phyloP scores from a whole-genome alignment of 2,113 vertebrate species.

The Ceyx margarethae region DNA sequence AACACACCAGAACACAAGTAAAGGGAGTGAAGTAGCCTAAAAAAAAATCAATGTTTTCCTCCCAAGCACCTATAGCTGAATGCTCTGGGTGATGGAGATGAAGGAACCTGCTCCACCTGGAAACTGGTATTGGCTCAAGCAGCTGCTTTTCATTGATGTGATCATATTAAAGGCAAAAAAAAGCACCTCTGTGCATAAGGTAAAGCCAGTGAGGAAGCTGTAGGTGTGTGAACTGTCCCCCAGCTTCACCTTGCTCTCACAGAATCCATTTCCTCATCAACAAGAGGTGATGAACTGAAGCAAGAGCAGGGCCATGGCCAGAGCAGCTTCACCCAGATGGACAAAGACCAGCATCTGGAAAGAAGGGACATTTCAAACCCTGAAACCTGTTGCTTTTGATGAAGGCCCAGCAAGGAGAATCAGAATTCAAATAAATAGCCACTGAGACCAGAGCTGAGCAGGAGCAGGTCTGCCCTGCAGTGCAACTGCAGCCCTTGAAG shows the following conservation, averaged over 20 bases:
- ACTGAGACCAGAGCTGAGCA: not conserved
- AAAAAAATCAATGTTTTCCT: not conserved
- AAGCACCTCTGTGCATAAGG: not conserved
- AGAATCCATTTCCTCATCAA: not conserved
- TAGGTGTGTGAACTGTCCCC: accelerated
- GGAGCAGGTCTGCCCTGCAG: not conserved
- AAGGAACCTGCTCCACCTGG: not conserved
- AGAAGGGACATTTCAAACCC: not conserved
- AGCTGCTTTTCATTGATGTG: not conserved
- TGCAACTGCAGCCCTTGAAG: too few species aligned
- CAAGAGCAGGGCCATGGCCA: not conserved
- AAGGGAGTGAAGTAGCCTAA: not conserved
- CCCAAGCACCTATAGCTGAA: not conserved
- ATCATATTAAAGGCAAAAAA: not conserved
- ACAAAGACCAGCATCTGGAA: not conserved
- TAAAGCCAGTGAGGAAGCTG: not conserved
- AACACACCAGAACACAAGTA: not conserved
- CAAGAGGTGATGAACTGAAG: not conserved
- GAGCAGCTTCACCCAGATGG: not conserved
- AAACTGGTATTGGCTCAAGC: not conserved
- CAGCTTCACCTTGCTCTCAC: not conserved
- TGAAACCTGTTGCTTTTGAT: not conserved
- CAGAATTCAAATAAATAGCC: not conserved
- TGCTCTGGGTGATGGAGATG: not conserved
- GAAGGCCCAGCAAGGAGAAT: not conserved